phyloP scores from a whole-genome alignment of 2,797 vertebrate genomes.

The Mergus octosetaceus region DNA sequence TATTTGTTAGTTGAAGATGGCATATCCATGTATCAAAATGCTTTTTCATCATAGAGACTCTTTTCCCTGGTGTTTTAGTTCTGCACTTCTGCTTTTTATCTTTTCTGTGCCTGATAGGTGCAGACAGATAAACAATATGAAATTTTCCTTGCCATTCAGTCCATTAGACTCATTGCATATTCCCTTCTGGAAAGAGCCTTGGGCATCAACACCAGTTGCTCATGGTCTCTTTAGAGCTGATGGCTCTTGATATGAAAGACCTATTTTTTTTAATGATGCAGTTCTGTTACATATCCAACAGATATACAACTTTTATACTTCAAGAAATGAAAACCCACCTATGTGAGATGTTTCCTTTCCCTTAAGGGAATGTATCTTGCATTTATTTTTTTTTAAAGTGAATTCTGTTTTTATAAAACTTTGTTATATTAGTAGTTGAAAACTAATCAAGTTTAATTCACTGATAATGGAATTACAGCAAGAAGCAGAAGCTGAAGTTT shows the following conservation, averaged over 20 bases:
- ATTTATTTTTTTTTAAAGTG: background rate
- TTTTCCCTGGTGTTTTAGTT: background rate
- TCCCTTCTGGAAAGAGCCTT: slow-evolving; percentile 14
- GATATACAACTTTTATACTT: background rate
- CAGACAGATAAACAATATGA: slow-evolving; percentile 1
- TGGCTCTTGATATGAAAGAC: background rate
- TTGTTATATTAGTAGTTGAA: background rate
- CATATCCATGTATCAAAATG: background rate
- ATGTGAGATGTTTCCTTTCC: background rate
- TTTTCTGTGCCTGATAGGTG: background rate
- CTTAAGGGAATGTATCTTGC: background rate
- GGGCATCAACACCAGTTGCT: slow-evolving; percentile 43
- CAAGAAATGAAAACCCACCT: background rate
- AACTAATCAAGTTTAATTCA: background rate
- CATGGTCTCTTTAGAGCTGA: background rate
- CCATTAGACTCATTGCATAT: background rate
- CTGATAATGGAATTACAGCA: background rate
- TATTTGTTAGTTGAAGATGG: background rate
- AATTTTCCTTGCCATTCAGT: slow-evolving; percentile 17
- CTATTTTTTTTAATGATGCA: slow-evolving; percentile 16
- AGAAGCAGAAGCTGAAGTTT: background rate
- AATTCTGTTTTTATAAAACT: background rate
- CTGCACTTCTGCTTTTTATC: background rate
- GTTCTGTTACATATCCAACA: background rate
- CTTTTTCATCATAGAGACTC: background rate